Percentiles rank a stretch among this genome's conserved stretches.
These are phyloP conservation scores for Malurus alboscapulatus DNA, from an alignment of 2,113 vertebrate genomes.

Conservation along the genomic window DNA sequence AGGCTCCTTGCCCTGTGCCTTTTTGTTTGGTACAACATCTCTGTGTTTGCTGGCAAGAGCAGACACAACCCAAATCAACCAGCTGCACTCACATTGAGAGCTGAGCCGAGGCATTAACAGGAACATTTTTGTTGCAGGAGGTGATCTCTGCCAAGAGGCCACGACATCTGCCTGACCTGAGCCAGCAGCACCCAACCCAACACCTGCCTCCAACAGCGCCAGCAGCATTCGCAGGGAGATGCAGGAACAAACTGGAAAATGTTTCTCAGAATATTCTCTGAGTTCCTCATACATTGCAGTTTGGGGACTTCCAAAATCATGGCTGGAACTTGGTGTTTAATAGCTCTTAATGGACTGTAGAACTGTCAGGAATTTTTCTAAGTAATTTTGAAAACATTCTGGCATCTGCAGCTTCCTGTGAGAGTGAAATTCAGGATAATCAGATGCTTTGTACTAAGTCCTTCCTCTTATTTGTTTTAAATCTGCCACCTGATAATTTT, in stretches of 20 bases:
- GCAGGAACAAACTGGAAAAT: not conserved
- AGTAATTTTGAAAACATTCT: not conserved
- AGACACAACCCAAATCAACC: not conserved
- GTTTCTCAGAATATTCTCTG: not conserved
- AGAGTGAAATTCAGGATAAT: not conserved
- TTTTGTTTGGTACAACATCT: not conserved
- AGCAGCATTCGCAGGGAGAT: not conserved
- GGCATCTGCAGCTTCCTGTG: not conserved
- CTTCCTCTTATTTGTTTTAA: conserved; percentile 5
- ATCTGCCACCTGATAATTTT: not conserved
- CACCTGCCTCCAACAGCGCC: not conserved
- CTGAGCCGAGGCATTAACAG: not conserved
- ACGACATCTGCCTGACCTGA: not conserved
- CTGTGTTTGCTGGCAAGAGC: not conserved
- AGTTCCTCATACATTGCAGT: not conserved
- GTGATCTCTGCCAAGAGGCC: not conserved
- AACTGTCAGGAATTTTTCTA: not conserved
- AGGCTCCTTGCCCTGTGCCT: not conserved
- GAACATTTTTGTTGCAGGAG: not conserved
- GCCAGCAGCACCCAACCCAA: not conserved
- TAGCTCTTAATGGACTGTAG: not conserved
- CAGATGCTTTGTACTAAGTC: not conserved
- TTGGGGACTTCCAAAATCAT: not conserved
- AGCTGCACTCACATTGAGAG: not conserved
- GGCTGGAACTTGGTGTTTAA: not conserved